Conservation (phyloP, 2,113 vertebrate species). For the Anarhynchus alexandrinus region DNA sequence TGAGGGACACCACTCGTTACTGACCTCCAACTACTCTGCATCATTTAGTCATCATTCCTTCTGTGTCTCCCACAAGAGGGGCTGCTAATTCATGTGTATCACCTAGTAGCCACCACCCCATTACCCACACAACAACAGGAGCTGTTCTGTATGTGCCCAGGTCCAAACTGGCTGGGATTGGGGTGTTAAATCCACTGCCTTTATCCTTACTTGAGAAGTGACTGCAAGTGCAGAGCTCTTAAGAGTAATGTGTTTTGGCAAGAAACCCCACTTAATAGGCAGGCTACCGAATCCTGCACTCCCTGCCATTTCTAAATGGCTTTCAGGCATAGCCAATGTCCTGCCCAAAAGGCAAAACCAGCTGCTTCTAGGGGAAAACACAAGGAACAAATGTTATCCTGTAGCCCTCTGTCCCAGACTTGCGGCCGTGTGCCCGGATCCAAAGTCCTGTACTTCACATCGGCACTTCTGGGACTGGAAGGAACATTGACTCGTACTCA, state of each 20-base stretch:
- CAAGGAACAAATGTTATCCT: not conserved
- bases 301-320: not conserved
- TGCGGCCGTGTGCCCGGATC: rapidly evolving
- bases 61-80: not conserved
- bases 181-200: not conserved
- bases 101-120: rapidly evolving
- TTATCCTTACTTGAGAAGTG: rapidly evolving
- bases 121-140: not conserved
- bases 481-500: rapidly evolving
- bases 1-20: too few species aligned
- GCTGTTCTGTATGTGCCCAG: rapidly evolving
- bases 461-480: not conserved
- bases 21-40: too few species aligned
- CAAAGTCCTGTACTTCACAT: not conserved
- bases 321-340: not conserved
- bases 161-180: not conserved
- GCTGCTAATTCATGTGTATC: rapidly evolving
- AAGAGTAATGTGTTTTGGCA: not conserved
- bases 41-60: not conserved
- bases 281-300: not conserved
- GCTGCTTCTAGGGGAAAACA: not conserved
- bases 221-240: not conserved
- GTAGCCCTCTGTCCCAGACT: not conserved
- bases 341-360: not conserved
- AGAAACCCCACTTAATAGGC: not conserved